Percentiles rank a stretch among this genome's conserved stretches.
Evolutionary conservation across 92 coral and sea anemone species (phyloP).

Genomic region (Epizoanthus fatuus): DNA sequence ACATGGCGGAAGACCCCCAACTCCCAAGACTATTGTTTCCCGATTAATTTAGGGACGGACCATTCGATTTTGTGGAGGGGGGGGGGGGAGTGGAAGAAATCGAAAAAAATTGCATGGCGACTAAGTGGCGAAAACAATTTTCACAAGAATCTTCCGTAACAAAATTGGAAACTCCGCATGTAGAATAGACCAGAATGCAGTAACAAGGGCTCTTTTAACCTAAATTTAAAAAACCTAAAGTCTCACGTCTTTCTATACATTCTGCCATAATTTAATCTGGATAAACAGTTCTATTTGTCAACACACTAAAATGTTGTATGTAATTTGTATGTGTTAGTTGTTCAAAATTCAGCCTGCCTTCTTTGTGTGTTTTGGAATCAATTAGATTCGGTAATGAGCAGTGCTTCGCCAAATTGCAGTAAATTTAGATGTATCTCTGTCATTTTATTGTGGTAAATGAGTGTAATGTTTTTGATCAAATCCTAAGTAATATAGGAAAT

Average conservation of each 20-base stretch:
- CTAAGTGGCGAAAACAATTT: neutral
- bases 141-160: too few species aligned
- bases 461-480: slow-evolving; percentile 58
- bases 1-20: too few species aligned
- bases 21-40: neutral
- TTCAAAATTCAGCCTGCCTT: slow-evolving; percentile 41
- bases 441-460: slow-evolving; percentile 82
- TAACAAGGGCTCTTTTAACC: too few species aligned
- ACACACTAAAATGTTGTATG: too few species aligned
- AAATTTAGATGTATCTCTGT: slow-evolving; percentile 81
- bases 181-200: too few species aligned
- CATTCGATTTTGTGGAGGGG: neutral
- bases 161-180: too few species aligned
- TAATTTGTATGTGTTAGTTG: slow-evolving; percentile 13
- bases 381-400: slow-evolving; percentile 83
- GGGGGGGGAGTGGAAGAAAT: neutral
- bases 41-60: too few species aligned
- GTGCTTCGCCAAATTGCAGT: slow-evolving; percentile 76
- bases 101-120: too few species aligned
- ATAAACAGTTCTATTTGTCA: too few species aligned
- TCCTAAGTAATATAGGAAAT: slow-evolving; percentile 29
- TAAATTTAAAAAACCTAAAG: too few species aligned
- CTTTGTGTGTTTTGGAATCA: slow-evolving; percentile 78
- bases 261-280: too few species aligned
- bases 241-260: too few species aligned